Conservation (phyloP, 2,888 invertebrate species). For the Ophion ellenae region DNA sequence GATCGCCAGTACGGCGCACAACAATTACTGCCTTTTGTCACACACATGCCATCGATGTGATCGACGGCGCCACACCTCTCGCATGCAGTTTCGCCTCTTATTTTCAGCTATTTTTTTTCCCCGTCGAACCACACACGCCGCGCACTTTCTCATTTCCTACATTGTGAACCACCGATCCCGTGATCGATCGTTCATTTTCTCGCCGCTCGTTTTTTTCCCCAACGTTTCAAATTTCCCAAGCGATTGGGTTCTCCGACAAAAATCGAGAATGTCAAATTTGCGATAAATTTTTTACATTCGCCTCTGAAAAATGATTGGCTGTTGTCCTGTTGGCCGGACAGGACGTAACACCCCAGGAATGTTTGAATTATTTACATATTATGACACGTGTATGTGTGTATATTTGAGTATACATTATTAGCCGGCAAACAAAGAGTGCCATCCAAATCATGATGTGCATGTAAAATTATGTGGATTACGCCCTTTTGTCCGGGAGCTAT, state of each 20-base stretch:
- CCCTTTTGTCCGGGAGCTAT: slow-evolving; percentile 1
- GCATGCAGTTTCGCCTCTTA: slow-evolving; percentile 5
- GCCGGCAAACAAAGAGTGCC: background rate
- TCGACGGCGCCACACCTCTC: slow-evolving; percentile 43
- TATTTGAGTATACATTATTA: slow-evolving; percentile 4
- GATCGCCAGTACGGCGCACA: background rate
- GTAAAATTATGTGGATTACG: background rate
- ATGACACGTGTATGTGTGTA: background rate
- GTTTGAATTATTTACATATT: slow-evolving; percentile 57
- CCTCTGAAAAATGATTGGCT: background rate
- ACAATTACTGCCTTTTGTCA: background rate
- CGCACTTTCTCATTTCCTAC: background rate
- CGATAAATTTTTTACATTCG: background rate
- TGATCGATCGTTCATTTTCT: background rate
- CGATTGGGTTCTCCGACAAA: background rate
- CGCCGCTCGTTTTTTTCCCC: background rate
- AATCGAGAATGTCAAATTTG: background rate
- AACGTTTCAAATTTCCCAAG: too few species aligned
- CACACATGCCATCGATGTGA: background rate
- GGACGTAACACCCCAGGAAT: slow-evolving; percentile 56
- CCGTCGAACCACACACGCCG: background rate
- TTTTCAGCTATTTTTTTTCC: slow-evolving; percentile 16
- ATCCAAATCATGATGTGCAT: background rate
- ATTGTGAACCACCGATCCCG: background rate
- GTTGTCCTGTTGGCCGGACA: slow-evolving; percentile 10